Evolutionary conservation across 2,113 vertebrate genomes (phyloP), one percentile per base, ranked within the genome.

Genomic region (Mobula birostris): DNA sequence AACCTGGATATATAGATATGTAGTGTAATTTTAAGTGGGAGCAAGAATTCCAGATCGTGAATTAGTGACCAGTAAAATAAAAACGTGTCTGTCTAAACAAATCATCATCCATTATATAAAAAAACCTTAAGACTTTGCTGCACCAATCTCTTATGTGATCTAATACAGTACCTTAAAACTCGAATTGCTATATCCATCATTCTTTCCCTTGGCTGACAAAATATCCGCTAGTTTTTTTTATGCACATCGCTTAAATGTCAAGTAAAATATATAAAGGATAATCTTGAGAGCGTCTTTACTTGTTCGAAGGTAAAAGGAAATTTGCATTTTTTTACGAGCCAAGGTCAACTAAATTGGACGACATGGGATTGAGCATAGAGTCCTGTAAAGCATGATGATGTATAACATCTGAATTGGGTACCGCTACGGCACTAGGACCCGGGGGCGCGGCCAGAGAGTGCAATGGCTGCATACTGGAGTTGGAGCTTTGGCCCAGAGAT

Each of bases 281-380:
- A 93, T 93, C 90, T 93, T 93, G 90, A 93, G 36, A 92, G 77
- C 32, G 32, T 90, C 85, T 91, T 91, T 93, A 72, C 36, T 72
- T 70, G 40, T 91, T 94, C 90, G 56, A 79, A 78, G 85, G 80
- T 29, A 94, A 87, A 85, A 66, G 61, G 74, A 27, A 70, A 76
- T 40, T 94, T 94, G 94, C 58, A 94, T 94, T 94, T 74, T 94
- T 97, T 98, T 99, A 99, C 95, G 99, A 99, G 96, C 99, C 99
- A 79, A 99, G 97, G 96, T 99, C 98, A 95, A 99, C 99, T 95
- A 99, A 96, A 95, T 98, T 99, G 95, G 99, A 99, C 74, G 99
- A 99, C 98, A 99, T 99, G 95, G 98, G 97, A 97, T 99, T 99
- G 96, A 99, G 98, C 96, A 99, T 99, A 96, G 98, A 98, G 97